Percentiles rank a stretch among this genome's conserved stretches.
These are phyloP conservation scores for Arctocebus calabarensis DNA, from an alignment of 2,797 vertebrate species.

Conservation along the genomic window DNA sequence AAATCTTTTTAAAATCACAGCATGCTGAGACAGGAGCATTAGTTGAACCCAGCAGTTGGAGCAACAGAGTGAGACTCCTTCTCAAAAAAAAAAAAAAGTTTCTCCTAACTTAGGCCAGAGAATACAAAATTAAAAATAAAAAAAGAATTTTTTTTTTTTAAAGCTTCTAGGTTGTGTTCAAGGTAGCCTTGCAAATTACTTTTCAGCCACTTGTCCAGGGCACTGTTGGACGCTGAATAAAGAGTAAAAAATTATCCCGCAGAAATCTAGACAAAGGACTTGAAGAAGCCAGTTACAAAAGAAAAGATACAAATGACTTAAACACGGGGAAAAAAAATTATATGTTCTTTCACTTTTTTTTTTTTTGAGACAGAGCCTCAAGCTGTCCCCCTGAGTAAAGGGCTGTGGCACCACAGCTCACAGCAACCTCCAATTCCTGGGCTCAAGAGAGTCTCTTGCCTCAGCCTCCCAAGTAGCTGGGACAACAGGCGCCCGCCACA, in stretches of 20 bases:
- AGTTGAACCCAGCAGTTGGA: not conserved
- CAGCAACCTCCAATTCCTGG: too few species aligned
- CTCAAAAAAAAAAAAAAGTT: not conserved
- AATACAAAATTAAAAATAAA: not conserved
- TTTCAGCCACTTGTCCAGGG: not conserved
- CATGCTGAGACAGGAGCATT: not conserved
- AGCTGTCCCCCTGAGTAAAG: too few species aligned
- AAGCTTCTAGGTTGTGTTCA: not conserved
- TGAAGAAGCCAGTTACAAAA: not conserved
- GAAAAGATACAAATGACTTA: not conserved
- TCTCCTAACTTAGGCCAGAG: not conserved
- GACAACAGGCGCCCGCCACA: too few species aligned
- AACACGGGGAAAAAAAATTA: not conserved
- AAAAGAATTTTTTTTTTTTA: not conserved
- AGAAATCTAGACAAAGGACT: not conserved
- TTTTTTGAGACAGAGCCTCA: too few species aligned
- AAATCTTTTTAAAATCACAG: constrained; percentile 18
- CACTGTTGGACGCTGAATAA: not conserved
- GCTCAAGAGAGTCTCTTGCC: too few species aligned
- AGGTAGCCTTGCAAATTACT: not conserved
- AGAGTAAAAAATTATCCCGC: not conserved
- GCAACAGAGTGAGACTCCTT: not conserved
- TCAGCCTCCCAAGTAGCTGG: too few species aligned
- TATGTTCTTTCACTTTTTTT: not conserved
- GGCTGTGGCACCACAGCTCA: too few species aligned